phyloP scores from a whole-genome alignment of 2,888 invertebrate genomes.

The Cryptocephalus moraei region DNA sequence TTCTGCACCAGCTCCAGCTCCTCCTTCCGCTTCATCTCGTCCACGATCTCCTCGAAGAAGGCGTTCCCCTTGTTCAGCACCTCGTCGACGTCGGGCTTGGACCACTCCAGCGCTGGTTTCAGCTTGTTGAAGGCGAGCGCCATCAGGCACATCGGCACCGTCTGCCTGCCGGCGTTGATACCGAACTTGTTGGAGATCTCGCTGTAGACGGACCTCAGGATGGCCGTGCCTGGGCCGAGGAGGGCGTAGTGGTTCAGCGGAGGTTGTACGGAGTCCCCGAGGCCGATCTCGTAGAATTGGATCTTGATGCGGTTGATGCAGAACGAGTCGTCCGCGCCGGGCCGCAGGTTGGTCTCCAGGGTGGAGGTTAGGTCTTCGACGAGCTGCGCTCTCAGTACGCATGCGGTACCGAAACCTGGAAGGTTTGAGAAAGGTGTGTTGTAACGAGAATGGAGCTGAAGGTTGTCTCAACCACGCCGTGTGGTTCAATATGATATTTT shows the following conservation, averaged over 20 bases:
- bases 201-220: conserved; percentile 27
- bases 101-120: conserved; percentile 27
- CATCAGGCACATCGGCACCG: conserved; percentile 30
- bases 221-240: conserved; percentile 33
- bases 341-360: conserved; percentile 31
- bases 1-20: background rate
- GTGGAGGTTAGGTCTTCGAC: conserved; percentile 29
- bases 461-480: no score
- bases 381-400: conserved; percentile 32
- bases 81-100: conserved; percentile 27
- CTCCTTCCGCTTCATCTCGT: conserved; percentile 11
- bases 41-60: conserved; percentile 28
- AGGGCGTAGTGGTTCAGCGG: conserved; percentile 36
- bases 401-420: conserved; percentile 35
- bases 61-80: conserved; percentile 30
- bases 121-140: conserved; percentile 30
- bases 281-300: conserved; percentile 21
- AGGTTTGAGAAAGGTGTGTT: no score
- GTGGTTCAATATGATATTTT: no score
- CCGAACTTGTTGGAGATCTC: conserved; percentile 23
- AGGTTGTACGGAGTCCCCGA: conserved; percentile 29
- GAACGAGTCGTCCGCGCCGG: conserved; percentile 24
- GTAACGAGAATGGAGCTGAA: no score
- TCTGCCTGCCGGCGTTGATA: conserved; percentile 30
- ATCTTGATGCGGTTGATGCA: conserved; percentile 30